Base-by-base conservation (phyloP, 2,888 invertebrate genomes). In the Ernsta delagoae region DNA sequence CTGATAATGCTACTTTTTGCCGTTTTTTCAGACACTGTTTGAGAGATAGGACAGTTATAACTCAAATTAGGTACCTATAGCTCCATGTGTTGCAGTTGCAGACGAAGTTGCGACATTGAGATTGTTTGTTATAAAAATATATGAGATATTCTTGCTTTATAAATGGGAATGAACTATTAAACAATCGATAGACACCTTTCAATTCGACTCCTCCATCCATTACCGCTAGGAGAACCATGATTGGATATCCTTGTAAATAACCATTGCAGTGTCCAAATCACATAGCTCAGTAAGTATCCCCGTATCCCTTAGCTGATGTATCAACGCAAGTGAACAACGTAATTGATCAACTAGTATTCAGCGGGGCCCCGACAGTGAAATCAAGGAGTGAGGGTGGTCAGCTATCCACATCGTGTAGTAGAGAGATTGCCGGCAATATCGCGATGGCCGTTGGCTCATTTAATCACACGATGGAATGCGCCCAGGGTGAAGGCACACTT, bases 381-480 rank as follows among this genome's bases (percentile, higher is more conserved):
- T 67, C 67, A 61, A 61, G 67, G 61, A 67, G 67, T 65, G n/a
- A 66, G 67, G 67, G 67, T 67, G 67, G 53, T 43, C 62, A 60
- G 60, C 66, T 62, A 67, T 67, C 45, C 72, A 48, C 48, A 48
- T 48, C 48, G 48, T 5, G 48, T 68, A 86, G 81, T 83, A 82
- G 81, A 80, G 83, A 81, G 79, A 81, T 82, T 79, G 85, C 76
- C 83, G 83, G 90, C 91, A 92, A 92, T 91, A 91, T 90, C 85
- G 79, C 87, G 87, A 88, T 90, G 86, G 88, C 89, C 12, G 86
- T 81, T 86, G 86, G 92, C 92, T 93, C 93, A 92, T 93, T 93
- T 93, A 90, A 92, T 93, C 93, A 92, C 93, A 88, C 85, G 88
- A 75, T 79, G 92, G 93, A 92, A 94, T 94, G 88, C 84, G 83